These are phyloP conservation scores for Rallus crepitans DNA, from an alignment of 2,797 vertebrate genomes.

Conservation along the genomic window DNA sequence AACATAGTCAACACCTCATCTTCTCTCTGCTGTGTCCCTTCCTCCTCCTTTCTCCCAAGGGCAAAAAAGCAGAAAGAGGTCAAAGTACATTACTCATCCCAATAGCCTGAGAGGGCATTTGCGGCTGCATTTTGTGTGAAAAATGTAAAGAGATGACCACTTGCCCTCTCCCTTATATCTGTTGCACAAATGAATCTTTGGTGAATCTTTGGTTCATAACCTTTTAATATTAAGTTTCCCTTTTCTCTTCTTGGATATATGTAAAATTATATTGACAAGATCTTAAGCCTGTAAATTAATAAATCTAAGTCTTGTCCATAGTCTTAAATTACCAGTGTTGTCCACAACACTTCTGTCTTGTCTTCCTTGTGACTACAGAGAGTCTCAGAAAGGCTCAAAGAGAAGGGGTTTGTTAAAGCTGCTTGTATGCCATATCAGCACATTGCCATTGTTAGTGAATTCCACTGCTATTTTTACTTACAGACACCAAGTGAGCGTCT, in stretches of 20 bases:
- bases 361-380: neutral
- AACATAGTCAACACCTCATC: neutral
- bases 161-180: neutral
- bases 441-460: neutral
- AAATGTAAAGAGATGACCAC: fast-evolving
- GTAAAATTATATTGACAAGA: neutral
- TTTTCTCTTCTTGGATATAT: neutral
- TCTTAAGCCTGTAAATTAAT: neutral
- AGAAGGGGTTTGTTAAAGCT: neutral
- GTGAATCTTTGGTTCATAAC: neutral
- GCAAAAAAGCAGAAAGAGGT: neutral
- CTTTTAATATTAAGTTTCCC: neutral
- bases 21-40: neutral
- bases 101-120: neutral
- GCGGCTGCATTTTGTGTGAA: neutral
- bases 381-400: neutral
- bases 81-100: neutral
- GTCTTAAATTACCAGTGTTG: neutral
- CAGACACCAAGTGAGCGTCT: neutral
- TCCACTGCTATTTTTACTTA: neutral
- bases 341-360: neutral
- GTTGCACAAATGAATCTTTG: neutral
- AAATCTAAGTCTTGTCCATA: neutral
- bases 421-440: neutral
- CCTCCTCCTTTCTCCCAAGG: neutral